Evolutionary conservation across 1,140 invertebrate species (phyloP).

Genomic region (Phocides pigmalion): DNA sequence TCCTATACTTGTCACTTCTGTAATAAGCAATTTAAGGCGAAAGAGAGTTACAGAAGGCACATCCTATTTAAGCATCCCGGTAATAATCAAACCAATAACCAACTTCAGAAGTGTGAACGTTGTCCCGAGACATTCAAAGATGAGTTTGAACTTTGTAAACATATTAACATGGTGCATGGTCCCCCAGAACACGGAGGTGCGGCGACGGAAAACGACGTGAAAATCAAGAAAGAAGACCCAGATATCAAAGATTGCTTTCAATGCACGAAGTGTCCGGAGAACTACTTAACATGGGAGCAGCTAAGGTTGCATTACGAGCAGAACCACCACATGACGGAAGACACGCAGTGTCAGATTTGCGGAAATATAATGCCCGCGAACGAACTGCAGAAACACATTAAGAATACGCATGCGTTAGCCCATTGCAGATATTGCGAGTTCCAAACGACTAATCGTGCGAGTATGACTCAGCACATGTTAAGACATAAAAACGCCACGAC

Average conservation of each 20-base stretch:
- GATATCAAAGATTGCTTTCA: slow-evolving; percentile 61
- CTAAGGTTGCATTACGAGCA: slow-evolving; percentile 64
- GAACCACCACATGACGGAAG: slow-evolving; percentile 55
- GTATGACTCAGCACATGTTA: slow-evolving; percentile 71
- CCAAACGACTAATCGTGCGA: slow-evolving; percentile 53
- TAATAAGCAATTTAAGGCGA: slow-evolving; percentile 70
- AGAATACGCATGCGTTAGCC: slow-evolving; percentile 55
- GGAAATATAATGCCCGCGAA: slow-evolving; percentile 61
- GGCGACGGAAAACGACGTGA: slow-evolving; percentile 25
- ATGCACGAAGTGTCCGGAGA: slow-evolving; percentile 69
- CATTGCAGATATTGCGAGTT: slow-evolving; percentile 71
- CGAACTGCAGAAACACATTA: slow-evolving; percentile 71
- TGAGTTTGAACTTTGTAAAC: slow-evolving; percentile 68
- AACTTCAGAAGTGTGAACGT: slow-evolving; percentile 62
- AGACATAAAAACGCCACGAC: slow-evolving; percentile 72
- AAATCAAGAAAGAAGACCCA: slow-evolving; percentile 62
- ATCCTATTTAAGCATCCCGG: slow-evolving; percentile 63
- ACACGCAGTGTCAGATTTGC: slow-evolving; percentile 74
- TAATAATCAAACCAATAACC: slow-evolving; percentile 29
- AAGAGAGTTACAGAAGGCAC: slow-evolving; percentile 71
- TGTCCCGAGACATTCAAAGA: slow-evolving; percentile 61
- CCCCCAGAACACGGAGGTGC: slow-evolving; percentile 22
- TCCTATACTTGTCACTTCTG: slow-evolving; percentile 70
- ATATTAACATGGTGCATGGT: slow-evolving; percentile 58
- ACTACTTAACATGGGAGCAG: slow-evolving; percentile 56